phyloP scores from a whole-genome alignment of 2,113 vertebrate species.

The Aplodontia rufa region DNA sequence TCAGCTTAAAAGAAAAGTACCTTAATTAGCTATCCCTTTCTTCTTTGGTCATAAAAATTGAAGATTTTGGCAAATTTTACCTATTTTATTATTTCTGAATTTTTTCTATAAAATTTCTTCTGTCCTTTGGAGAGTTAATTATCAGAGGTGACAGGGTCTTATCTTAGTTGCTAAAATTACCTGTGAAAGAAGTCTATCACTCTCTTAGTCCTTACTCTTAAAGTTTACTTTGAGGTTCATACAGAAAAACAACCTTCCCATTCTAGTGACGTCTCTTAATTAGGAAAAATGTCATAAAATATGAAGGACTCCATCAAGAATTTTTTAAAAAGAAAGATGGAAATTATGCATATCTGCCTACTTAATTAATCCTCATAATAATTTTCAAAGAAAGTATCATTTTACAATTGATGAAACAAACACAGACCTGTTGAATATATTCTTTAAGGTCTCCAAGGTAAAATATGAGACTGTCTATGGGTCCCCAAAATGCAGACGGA shows the following conservation, averaged over 20 bases:
- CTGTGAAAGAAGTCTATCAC: neutral
- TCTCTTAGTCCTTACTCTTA: neutral
- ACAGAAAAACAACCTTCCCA: neutral
- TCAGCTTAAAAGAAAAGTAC: neutral
- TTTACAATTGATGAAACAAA: neutral
- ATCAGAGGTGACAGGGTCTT: neutral
- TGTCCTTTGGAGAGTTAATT: neutral
- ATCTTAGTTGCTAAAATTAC: neutral
- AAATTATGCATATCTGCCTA: neutral
- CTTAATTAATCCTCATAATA: neutral
- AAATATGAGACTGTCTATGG: neutral
- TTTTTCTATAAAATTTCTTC: neutral
- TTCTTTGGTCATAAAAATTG: neutral
- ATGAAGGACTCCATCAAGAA: neutral
- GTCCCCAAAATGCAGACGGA: neutral
- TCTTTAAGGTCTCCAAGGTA: neutral
- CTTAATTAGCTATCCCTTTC: neutral
- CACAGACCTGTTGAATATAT: neutral
- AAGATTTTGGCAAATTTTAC: neutral
- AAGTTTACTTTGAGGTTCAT: neutral
- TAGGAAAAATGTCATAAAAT: neutral
- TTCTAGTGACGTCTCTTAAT: neutral
- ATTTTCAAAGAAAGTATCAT: neutral
- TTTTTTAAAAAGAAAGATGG: conserved; percentile 1
- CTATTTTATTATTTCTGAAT: conserved; percentile 7